These are phyloP conservation scores for Neotragus moschatus DNA, from an alignment of 2,113 vertebrate species.

Conservation along the genomic window DNA sequence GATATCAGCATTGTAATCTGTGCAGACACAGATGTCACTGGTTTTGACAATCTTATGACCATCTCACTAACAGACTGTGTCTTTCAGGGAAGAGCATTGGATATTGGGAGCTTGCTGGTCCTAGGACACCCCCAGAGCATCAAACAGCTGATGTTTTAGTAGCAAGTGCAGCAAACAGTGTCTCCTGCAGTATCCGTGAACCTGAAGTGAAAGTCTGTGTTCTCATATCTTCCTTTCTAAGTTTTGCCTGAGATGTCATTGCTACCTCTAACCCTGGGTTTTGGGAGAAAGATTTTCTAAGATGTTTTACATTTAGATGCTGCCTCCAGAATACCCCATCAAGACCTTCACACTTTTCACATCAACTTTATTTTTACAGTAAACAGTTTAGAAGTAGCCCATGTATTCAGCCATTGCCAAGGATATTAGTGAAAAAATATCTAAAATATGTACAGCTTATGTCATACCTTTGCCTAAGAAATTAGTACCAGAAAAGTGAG, in stretches of 20 bases:
- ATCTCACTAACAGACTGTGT: background rate
- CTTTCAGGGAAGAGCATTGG: background rate
- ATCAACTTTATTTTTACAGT: slow-evolving; percentile 37
- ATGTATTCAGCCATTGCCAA: background rate
- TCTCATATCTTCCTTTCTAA: background rate
- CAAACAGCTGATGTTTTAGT: background rate
- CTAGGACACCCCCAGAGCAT: background rate
- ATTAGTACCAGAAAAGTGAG: background rate
- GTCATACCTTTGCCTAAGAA: slow-evolving; percentile 29
- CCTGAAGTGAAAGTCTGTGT: background rate
- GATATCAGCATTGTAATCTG: background rate
- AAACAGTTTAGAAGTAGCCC: slow-evolving; percentile 20
- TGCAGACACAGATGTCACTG: background rate
- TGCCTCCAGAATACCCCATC: background rate
- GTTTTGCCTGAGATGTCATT: background rate
- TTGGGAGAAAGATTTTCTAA: background rate
- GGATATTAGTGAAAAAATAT: slow-evolving; percentile 39
- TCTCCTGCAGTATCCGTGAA: background rate
- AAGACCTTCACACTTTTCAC: background rate
- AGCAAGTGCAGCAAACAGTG: background rate
- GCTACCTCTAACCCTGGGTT: background rate
- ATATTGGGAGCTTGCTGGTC: background rate
- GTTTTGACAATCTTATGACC: background rate
- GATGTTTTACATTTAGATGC: background rate
- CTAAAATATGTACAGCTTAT: background rate